phyloP scores from a whole-genome alignment of 2,797 vertebrate species.

The Tarsius wallacei region DNA sequence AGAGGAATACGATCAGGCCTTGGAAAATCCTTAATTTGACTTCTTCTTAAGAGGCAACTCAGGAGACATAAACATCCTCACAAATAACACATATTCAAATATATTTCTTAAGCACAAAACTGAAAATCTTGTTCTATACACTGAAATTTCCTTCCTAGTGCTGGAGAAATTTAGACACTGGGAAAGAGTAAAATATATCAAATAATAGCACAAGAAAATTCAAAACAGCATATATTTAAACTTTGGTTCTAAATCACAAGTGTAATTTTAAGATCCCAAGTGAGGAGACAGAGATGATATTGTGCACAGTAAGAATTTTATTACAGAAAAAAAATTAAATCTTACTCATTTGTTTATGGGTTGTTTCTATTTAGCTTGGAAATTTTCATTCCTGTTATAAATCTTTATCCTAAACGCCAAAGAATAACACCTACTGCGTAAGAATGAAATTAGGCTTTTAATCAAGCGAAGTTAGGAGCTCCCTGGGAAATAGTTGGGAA shows the following conservation, averaged over 20 bases:
- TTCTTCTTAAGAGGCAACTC: slow-evolving; percentile 31
- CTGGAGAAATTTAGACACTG: background rate
- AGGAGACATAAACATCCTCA: background rate
- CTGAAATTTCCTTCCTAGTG: background rate
- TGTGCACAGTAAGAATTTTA: slow-evolving; percentile 56
- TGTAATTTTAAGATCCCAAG: slow-evolving; percentile 45
- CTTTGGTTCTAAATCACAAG: slow-evolving; percentile 55
- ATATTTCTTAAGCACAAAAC: background rate
- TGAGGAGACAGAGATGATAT: background rate
- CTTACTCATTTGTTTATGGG: slow-evolving; percentile 55
- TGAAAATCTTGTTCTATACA: background rate
- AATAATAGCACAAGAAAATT: slow-evolving; percentile 51
- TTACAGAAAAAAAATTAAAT: slow-evolving; percentile 58
- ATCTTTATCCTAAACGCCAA: slow-evolving; percentile 70
- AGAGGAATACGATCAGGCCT: background rate
- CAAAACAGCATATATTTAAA: slow-evolving; percentile 54
- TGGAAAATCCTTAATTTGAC: slow-evolving; percentile 1
- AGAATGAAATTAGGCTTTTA: slow-evolving; percentile 73
- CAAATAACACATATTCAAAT: background rate
- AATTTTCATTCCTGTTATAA: slow-evolving; percentile 65
- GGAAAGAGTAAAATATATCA: slow-evolving; percentile 45
- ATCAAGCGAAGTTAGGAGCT: slow-evolving; percentile 75
- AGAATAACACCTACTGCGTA: slow-evolving; percentile 58
- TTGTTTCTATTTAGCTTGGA: slow-evolving; percentile 60
- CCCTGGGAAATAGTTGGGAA: slow-evolving; percentile 40